phyloP scores from a whole-genome alignment of 2,113 vertebrate genomes.

The Python bivittatus region DNA sequence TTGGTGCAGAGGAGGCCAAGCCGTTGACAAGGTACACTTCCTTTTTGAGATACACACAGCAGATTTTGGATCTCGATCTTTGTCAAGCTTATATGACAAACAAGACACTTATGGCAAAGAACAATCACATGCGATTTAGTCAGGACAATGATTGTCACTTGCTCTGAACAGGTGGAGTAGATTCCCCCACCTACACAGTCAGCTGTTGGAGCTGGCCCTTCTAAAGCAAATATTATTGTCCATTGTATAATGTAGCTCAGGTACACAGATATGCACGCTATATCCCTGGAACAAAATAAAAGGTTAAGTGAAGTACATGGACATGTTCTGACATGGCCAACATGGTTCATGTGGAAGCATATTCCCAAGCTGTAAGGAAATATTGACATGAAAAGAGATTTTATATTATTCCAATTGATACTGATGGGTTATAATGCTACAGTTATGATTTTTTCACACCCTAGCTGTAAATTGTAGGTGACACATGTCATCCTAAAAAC shows the following conservation, averaged over 20 bases:
- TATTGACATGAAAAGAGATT: neutral
- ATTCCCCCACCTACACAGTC: slow-evolving; percentile 36
- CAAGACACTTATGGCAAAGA: neutral
- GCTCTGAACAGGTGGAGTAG: slow-evolving; percentile 48
- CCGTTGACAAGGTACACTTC: neutral
- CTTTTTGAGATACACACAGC: neutral
- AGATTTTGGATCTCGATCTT: neutral
- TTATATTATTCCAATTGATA: slow-evolving; percentile 38
- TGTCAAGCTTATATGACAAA: neutral
- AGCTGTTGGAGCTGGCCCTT: slow-evolving; percentile 48
- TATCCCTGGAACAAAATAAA: slow-evolving; percentile 52
- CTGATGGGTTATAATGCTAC: neutral
- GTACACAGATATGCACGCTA: slow-evolving; percentile 27
- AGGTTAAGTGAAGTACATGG: slow-evolving; percentile 64
- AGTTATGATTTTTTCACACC: neutral
- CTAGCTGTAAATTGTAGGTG: neutral
- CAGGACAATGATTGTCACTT: neutral
- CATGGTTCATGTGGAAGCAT: slow-evolving; percentile 62
- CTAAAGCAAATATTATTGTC: slow-evolving; percentile 63
- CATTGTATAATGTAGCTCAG: slow-evolving; percentile 37
- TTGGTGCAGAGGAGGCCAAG: neutral
- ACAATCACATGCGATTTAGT: neutral
- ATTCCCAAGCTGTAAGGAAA: slow-evolving; percentile 61
- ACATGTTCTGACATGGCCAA: slow-evolving; percentile 54
- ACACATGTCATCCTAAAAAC: neutral